These are phyloP conservation scores for Rotaria macrura DNA, from an alignment of 2,888 invertebrate species.

Conservation along the genomic window DNA sequence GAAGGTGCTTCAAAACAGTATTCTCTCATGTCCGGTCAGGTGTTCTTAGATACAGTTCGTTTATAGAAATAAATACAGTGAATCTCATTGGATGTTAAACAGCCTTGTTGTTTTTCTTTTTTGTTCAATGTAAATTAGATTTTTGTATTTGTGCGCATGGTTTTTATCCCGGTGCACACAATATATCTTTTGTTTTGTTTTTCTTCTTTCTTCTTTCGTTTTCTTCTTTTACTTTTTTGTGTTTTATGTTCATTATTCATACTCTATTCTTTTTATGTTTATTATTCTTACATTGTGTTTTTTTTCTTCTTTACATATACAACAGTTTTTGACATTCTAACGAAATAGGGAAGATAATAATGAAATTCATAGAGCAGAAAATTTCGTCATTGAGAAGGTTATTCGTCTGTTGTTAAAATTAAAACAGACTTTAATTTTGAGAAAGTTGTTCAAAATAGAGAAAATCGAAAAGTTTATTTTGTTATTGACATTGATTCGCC, in stretches of 20 bases:
- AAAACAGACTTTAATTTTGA: no score
- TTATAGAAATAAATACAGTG: background rate
- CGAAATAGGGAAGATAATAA: background rate
- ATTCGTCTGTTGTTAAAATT: no score
- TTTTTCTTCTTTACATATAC: background rate
- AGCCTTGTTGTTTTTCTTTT: background rate
- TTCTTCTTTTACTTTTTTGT: background rate
- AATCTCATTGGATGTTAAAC: conserved; percentile 7
- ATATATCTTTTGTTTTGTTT: background rate
- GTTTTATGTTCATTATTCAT: conserved; percentile 4
- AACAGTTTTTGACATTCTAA: background rate
- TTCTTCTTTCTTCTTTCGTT: no score
- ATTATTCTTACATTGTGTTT: background rate
- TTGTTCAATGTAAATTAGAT: background rate
- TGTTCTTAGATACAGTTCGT: background rate
- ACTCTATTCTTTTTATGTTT: background rate
- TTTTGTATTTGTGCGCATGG: conserved; percentile 11
- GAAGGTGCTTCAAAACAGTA: background rate
- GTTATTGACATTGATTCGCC: no score
- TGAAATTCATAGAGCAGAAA: background rate
- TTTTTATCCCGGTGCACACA: background rate
- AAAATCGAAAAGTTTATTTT: no score
- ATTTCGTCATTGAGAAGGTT: background rate
- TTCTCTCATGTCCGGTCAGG: background rate
- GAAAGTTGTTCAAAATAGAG: no score